Base-by-base conservation (phyloP, 2,113 vertebrate genomes). In the Dolichallabes microphthalmus region DNA sequence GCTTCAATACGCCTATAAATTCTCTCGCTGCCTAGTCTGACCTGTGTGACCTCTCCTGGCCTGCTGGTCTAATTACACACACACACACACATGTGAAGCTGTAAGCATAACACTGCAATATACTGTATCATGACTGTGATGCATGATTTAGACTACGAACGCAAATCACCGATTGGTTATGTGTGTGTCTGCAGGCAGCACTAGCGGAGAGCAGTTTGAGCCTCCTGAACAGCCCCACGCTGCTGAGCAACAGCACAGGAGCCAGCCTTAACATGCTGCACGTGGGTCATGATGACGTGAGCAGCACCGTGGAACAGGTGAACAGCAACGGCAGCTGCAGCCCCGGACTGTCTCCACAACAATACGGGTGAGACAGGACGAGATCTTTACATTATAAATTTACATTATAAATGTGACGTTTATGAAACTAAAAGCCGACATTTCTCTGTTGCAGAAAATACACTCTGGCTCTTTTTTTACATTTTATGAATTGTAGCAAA, bases 291-390 rank as follows among this genome's bases (percentile, higher is more conserved):
- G 98, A 99, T 53, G 98, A 98, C 5, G 94, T 97, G 91, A 98
- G 98, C 90, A 97, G 97, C 93, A 97, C 98, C 0, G 96, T 97
- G 93, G 98, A 99, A 92, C 97, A 97, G 86, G 96, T 98, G 91
- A 96, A 97, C 96, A 99, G 98, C 93, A 99, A 99, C 0, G 97
- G 97, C 89, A 98, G 97, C 96, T 98, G 95, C 94, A 98, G 96
- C 94, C 97, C 98, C 0, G 97, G 96, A 22, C 97, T 98, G 86
- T 99, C 98, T 92, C 98, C 98, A 0, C 96, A 97, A 79, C 98
- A 99, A 94, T 98, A 98, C 93, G 97, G 98, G 98, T 99, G 91
- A 92, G 94, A 82, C 15, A 27, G 58, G 39, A 20, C 86, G 32
- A 57, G 35, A 50, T 20, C 64, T 17, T 32, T 8, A 14, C 3